Conservation (phyloP, 2,888 invertebrate species). For the Auanema freiburgensis region DNA sequence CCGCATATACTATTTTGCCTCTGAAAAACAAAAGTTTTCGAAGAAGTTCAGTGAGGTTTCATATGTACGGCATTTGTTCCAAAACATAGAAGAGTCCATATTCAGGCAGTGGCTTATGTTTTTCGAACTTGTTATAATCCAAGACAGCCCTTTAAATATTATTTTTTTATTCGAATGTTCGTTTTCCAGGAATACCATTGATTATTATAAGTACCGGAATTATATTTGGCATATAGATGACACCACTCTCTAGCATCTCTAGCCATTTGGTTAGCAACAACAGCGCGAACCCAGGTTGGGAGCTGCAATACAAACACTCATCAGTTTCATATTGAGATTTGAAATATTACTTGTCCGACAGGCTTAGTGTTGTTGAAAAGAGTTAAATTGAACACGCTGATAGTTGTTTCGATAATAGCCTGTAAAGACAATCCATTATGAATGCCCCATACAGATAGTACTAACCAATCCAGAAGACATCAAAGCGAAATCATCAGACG, state of each 20-base stretch:
- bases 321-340: neutral
- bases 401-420: slow-evolving; percentile 78
- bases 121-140: slow-evolving; percentile 74
- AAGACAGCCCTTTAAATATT: slow-evolving; percentile 71
- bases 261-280: slow-evolving; percentile 82
- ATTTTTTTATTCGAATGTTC: neutral
- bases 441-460: neutral
- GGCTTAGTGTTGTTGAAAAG: slow-evolving; percentile 76
- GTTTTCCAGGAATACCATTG: slow-evolving; percentile 73
- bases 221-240: slow-evolving; percentile 73
- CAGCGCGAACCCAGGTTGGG: slow-evolving; percentile 76
- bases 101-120: slow-evolving; percentile 64
- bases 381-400: slow-evolving; percentile 76
- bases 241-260: slow-evolving; percentile 77
- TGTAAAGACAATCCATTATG: slow-evolving; percentile 19
- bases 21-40: slow-evolving; percentile 30
- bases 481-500: slow-evolving; percentile 65
- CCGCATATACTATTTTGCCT: slow-evolving; percentile 55
- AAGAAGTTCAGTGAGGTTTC: neutral
- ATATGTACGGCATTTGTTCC: slow-evolving; percentile 74
- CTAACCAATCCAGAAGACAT: slow-evolving; percentile 54
- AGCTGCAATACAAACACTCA: slow-evolving; percentile 30
- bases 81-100: slow-evolving; percentile 74
- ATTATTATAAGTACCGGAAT: slow-evolving; percentile 81
- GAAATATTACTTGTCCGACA: slow-evolving; percentile 66